These are phyloP conservation scores for Potorous gilbertii DNA, from an alignment of 2,797 vertebrate genomes.

Conservation along the genomic window DNA sequence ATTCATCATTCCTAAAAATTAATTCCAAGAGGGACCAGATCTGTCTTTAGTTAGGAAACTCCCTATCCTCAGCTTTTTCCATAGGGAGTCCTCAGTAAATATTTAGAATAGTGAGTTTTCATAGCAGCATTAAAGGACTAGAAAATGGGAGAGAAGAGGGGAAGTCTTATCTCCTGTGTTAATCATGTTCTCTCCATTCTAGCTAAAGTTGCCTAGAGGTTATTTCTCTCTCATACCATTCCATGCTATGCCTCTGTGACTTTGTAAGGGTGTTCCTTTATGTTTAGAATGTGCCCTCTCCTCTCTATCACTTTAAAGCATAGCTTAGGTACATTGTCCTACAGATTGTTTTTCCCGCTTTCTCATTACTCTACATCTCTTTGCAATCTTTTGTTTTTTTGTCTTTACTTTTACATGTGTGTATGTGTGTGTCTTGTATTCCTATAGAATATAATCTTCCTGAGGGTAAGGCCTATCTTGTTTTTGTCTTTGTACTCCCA, in stretches of 20 bases:
- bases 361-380: not conserved
- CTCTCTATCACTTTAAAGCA: not conserved
- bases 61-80: too few species aligned
- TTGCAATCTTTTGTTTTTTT: not conserved
- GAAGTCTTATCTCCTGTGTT: not conserved
- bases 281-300: not conserved
- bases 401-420: not conserved
- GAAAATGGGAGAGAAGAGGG: not conserved
- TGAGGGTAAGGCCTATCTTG: not conserved
- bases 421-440: not conserved
- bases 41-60: too few species aligned
- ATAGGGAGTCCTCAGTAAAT: not conserved
- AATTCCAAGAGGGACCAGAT: too few species aligned
- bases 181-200: not conserved
- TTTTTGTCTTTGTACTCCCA: not conserved
- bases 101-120: not conserved
- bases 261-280: not conserved
- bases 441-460: not conserved
- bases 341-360: not conserved
- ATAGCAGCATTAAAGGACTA: not conserved
- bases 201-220: not conserved
- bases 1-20: too few species aligned
- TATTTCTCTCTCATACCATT: not conserved
- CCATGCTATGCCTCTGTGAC: not conserved
- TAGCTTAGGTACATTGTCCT: not conserved